Percentiles rank a stretch among this genome's conserved stretches.
Evolutionary conservation across 2,113 vertebrate species (phyloP).

Genomic region (Panurus biarmicus): DNA sequence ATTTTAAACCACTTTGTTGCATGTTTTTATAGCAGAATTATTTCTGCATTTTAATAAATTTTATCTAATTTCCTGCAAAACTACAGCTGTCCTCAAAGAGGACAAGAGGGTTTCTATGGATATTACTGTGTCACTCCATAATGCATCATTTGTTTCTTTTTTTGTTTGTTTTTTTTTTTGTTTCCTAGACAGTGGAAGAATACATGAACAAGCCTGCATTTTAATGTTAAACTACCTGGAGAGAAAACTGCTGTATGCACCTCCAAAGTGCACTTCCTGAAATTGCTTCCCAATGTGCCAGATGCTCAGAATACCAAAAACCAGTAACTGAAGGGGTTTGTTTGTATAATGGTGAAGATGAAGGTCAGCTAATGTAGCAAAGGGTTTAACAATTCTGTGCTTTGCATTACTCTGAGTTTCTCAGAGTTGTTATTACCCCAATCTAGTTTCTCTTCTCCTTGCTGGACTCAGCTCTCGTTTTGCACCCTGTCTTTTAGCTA

Average conservation of each 20-base stretch:
- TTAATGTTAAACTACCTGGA: constrained; percentile 51
- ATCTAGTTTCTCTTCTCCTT: background rate
- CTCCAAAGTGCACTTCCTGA: background rate
- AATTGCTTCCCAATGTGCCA: constrained; percentile 6
- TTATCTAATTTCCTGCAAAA: background rate
- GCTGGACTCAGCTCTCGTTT: constrained; percentile 12
- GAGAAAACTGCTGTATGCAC: background rate
- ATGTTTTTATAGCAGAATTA: background rate
- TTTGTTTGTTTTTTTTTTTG: background rate
- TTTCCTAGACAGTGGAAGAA: constrained; percentile 87
- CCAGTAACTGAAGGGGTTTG: constrained; percentile 18
- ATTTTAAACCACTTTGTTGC: background rate
- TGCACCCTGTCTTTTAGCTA: constrained; percentile 22
- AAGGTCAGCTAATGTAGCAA: constrained; percentile 54
- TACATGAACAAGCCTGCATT: constrained; percentile 91
- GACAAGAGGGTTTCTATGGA: background rate
- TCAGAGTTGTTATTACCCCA: background rate
- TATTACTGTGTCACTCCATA: background rate
- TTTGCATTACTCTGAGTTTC: constrained; percentile 38
- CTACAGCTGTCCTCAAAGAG: background rate
- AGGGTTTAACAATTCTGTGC: constrained; percentile 42
- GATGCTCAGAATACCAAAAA: constrained; percentile 42
- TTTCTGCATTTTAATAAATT: background rate
- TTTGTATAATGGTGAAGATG: constrained; percentile 59
- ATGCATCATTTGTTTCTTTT: background rate